These are phyloP conservation scores for Clarias platycephalus DNA, from an alignment of 2,797 vertebrate species.

Conservation along the genomic window DNA sequence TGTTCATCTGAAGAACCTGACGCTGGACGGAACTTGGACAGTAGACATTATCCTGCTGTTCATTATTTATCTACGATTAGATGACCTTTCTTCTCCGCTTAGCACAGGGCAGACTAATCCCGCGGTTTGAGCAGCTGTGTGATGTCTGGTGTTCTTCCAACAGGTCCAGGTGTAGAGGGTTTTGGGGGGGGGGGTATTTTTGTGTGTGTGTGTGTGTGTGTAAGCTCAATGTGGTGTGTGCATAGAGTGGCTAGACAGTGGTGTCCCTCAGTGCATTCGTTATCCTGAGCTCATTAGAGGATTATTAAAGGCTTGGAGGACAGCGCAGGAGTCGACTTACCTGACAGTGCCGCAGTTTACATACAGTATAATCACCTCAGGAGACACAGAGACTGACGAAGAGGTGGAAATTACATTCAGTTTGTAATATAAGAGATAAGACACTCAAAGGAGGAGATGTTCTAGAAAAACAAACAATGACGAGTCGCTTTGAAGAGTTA, in stretches of 20 bases:
- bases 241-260: conserved; percentile 55
- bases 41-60: conserved; percentile 19
- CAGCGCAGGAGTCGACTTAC: neutral
- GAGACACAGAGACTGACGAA: neutral
- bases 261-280: conserved; percentile 60
- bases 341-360: neutral
- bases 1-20: neutral
- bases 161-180: conserved; percentile 19
- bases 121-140: conserved; percentile 29
- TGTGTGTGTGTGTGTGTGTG: neutral
- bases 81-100: neutral
- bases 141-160: conserved; percentile 24
- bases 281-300: conserved; percentile 70
- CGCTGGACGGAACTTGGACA: neutral
- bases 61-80: neutral
- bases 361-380: neutral
- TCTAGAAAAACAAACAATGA: neutral
- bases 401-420: neutral
- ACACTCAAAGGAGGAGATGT: neutral
- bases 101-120: conserved; percentile 34
- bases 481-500: neutral
- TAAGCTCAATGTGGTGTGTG: neutral
- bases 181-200: neutral
- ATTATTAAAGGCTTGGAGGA: conserved; percentile 61
- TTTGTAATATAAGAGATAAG: neutral